Evolutionary conservation across 2,797 vertebrate species (phyloP), one percentile per base, ranked within the genome.

Genomic region (Lerista edwardsae): DNA sequence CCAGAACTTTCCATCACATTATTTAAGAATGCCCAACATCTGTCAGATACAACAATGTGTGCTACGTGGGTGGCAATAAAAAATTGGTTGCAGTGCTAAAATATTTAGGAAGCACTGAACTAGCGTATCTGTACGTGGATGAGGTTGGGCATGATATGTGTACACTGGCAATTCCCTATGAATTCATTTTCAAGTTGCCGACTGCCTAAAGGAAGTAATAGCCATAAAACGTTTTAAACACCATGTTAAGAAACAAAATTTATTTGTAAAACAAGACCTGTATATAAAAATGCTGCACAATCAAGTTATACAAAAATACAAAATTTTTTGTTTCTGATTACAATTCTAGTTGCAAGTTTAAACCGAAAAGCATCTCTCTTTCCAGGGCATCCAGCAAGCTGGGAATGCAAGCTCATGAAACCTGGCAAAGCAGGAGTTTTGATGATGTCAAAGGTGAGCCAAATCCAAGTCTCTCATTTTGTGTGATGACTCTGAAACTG

Each of bases 251-350:
- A 95, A 96, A 96, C 90, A 88, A 91, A 89, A 93, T 96, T 95
- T 94, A 92, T 95, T 96, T 94, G 96, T 94, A 95, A 95, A 95
- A 96, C 92, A 94, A 93, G 94, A 94, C 93, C 92, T 92, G 94
- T 95, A 86, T 96, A 96, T 96, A 96, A 96, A 96, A 96, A 96
- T 94, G 95, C 93, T 93, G 95, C 95, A 96, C 95, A 94, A 89
- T 95, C 93, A 94, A 95, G 94, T 95, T 90, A 95, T 96, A 96
- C 94, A 96, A 96, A 96, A 96, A 96, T 96, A 96, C 95, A 96
- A 96, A 96, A 95, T 94, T 91, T n/a, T 95, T 93, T 94, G 88
- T 95, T 96, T 95, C 91, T 91, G 93, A 88, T 93, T 95, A 93
- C 92, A 95, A 93, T 95, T 91, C 93, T 93, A 92, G 86, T 95